phyloP scores from a whole-genome alignment of 2,888 invertebrate species.

The Epinotia demarniana region DNA sequence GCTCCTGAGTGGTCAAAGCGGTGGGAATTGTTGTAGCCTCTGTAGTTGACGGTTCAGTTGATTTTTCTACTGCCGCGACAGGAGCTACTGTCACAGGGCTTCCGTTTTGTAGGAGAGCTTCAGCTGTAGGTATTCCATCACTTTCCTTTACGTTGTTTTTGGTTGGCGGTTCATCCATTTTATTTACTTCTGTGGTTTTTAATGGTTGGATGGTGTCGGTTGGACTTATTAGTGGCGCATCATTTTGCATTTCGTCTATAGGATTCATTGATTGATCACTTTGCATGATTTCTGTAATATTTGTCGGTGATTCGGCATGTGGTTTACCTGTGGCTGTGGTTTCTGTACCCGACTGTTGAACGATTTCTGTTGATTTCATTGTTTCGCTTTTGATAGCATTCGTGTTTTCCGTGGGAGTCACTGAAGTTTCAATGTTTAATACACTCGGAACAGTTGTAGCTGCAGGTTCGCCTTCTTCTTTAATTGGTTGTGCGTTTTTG shows the following conservation, averaged over 20 bases:
- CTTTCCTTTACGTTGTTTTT: constrained; percentile 49
- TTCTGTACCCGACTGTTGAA: constrained; percentile 3
- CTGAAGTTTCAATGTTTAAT: constrained; percentile 1
- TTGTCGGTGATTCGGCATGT: not conserved
- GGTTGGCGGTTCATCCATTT: constrained; percentile 19
- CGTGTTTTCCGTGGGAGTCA: constrained; percentile 9
- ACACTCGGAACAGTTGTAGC: constrained; percentile 1
- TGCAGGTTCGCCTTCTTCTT: not conserved
- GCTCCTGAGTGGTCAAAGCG: not conserved
- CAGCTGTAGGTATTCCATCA: constrained; percentile 65
- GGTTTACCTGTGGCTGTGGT: constrained; percentile 2
- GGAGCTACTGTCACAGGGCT: constrained; percentile 49
- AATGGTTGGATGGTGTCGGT: constrained; percentile 24
- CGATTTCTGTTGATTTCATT: constrained; percentile 8
- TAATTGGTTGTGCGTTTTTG: not conserved
- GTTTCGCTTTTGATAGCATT: constrained; percentile 19
- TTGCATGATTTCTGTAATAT: constrained; percentile 10
- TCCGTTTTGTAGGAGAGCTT: constrained; percentile 68
- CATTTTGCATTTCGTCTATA: constrained; percentile 28
- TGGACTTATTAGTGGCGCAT: constrained; percentile 26
- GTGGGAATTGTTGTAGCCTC: constrained; percentile 46
- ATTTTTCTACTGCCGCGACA: constrained; percentile 52
- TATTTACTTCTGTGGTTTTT: constrained; percentile 25
- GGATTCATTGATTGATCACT: constrained; percentile 21
- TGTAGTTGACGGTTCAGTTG: constrained; percentile 53